Conservation (phyloP, 2,797 vertebrate genomes). For the Oreonectes daqikongensis region DNA sequence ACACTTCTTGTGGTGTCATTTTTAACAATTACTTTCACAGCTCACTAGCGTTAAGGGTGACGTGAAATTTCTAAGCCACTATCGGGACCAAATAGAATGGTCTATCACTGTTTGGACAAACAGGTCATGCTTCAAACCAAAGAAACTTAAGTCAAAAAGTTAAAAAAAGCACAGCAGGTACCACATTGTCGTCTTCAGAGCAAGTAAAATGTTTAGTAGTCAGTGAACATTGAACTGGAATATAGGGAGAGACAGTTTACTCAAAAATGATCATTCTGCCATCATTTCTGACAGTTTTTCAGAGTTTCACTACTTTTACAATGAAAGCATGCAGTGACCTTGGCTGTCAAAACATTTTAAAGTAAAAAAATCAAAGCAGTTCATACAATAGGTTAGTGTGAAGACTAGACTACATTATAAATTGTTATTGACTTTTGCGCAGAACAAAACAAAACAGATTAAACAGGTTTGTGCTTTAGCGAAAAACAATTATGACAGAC, state of each 20-base stretch:
- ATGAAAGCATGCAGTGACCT: not conserved
- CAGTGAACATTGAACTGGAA: not conserved
- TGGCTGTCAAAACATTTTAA: too few species aligned
- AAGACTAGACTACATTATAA: not conserved
- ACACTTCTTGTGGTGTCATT: slow-evolving; percentile 11
- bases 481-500: not conserved
- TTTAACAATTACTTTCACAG: slow-evolving; percentile 7
- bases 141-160: not conserved
- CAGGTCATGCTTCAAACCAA: not conserved
- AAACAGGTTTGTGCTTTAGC: not conserved
- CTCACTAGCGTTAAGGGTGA: not conserved
- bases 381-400: not conserved
- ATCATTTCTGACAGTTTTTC: not conserved
- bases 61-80: not conserved
- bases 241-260: not conserved
- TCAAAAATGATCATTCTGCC: not conserved
- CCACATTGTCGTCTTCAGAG: not conserved
- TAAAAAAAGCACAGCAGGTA: not conserved
- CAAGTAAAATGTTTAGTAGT: not conserved
- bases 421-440: not conserved
- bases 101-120: not conserved
- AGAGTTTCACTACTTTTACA: not conserved
- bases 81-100: not conserved
- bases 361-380: not conserved
- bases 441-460: not conserved